A percentile compares a stretch with the other conserved stretches of the same genome.
Conservation (phyloP, 2,797 vertebrate species). For the Percopsis omiscomaycus region DNA sequence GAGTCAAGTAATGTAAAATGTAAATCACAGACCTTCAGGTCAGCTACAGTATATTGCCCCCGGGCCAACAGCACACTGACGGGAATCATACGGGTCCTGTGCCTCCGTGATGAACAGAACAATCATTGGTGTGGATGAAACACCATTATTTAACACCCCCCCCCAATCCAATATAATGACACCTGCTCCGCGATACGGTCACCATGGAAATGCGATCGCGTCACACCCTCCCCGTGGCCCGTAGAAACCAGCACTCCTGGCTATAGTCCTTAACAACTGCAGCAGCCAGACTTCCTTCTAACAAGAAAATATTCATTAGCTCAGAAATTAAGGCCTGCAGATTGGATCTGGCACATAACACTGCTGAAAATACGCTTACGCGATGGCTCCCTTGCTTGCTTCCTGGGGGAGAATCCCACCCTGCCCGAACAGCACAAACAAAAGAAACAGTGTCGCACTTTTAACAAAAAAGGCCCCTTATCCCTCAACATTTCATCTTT, state of each 20-base stretch:
- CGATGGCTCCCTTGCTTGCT: constrained; percentile 37
- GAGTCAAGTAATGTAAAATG: constrained; percentile 12
- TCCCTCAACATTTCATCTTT: constrained; percentile 55
- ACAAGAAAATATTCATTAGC: constrained; percentile 48
- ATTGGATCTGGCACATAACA: constrained; percentile 53
- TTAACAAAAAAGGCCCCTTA: constrained; percentile 55
- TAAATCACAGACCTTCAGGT: constrained; percentile 14
- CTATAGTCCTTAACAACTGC: not conserved
- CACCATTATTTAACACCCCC: constrained; percentile 12
- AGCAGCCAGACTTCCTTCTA: constrained; percentile 14
- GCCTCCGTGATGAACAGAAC: constrained; percentile 27
- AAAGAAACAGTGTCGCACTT: constrained; percentile 10
- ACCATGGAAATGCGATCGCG: constrained; percentile 41
- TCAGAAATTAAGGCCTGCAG: constrained; percentile 46
- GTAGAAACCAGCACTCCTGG: not conserved
- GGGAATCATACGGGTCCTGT: constrained; percentile 16
- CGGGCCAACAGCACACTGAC: constrained; percentile 26
- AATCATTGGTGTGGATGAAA: constrained; percentile 57
- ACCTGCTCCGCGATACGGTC: constrained; percentile 30
- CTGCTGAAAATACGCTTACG: constrained; percentile 19
- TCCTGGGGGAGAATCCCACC: constrained; percentile 49
- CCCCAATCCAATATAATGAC: constrained; percentile 49
- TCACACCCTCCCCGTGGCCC: constrained; percentile 16
- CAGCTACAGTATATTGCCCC: constrained; percentile 18
- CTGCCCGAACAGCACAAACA: constrained; percentile 21